A percentile compares a stretch with the other conserved stretches of the same genome.
Evolutionary conservation across 1,140 invertebrate species (phyloP).

Genomic region (Solenopsis invicta): DNA sequence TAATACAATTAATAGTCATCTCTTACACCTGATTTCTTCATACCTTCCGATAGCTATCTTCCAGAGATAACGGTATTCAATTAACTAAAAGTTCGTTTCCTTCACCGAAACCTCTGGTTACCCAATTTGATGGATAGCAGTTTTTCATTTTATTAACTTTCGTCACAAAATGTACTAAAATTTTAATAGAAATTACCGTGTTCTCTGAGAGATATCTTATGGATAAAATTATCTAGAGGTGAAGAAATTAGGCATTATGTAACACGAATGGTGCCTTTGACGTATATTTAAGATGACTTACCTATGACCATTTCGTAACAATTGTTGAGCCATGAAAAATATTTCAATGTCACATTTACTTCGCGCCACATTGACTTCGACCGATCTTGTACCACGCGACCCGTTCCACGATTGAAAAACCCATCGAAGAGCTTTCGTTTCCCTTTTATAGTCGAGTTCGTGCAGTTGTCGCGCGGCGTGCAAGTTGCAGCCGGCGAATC

Average conservation of each 20-base stretch:
- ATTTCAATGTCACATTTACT: background rate
- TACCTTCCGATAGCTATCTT: too few relatives aligned
- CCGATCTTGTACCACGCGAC: background rate
- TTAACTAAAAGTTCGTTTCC: too few relatives aligned
- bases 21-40: background rate
- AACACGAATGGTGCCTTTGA: background rate
- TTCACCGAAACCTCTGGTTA: too few relatives aligned
- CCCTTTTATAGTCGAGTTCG: conserved; percentile 83
- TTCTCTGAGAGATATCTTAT: too few relatives aligned
- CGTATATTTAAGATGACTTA: background rate
- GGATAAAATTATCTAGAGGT: too few relatives aligned
- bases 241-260: background rate
- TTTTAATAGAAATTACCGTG: too few relatives aligned
- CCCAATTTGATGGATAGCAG: too few relatives aligned
- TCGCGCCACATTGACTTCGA: background rate
- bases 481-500: conserved; percentile 85
- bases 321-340: background rate
- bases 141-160: too few relatives aligned
- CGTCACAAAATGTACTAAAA: too few relatives aligned
- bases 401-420: background rate
- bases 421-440: conserved; percentile 48
- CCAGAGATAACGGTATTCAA: too few relatives aligned
- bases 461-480: conserved; percentile 84
- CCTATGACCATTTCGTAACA: background rate
- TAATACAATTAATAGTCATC: background rate